Conservation (phyloP, 2,797 vertebrate species). For the Coregonus ussuriensis region DNA sequence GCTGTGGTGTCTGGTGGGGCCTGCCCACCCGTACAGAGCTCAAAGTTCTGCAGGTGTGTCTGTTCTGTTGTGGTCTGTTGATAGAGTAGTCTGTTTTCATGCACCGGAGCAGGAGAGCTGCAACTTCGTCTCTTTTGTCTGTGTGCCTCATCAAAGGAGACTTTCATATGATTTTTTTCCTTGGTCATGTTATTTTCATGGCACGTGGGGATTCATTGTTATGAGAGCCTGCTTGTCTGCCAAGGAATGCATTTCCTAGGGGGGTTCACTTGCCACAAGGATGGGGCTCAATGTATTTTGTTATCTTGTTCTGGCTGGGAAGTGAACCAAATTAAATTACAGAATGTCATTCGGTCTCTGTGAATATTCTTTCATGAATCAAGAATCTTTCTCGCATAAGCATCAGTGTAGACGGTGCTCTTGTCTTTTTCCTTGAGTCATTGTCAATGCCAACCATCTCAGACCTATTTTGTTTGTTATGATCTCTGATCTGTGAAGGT, state of each 20-base stretch:
- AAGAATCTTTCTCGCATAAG: neutral
- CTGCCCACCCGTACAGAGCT: neutral
- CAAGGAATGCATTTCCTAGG: conserved; percentile 61
- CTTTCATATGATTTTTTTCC: conserved; percentile 41
- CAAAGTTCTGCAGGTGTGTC: conserved; percentile 4
- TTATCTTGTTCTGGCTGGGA: neutral
- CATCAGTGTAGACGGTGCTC: neutral
- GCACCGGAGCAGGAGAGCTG: neutral
- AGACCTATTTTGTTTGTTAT: neutral
- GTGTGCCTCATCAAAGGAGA: conserved; percentile 35
- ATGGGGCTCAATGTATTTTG: too few species aligned
- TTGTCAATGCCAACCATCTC: too few species aligned
- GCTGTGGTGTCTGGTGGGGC: neutral
- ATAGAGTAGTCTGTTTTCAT: neutral
- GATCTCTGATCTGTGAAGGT: neutral
- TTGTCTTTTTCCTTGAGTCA: neutral
- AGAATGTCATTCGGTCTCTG: neutral
- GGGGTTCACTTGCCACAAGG: neutral
- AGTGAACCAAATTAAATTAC: neutral
- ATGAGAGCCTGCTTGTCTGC: conserved; percentile 60
- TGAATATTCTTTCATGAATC: neutral
- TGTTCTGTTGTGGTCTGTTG: neutral
- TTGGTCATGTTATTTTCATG: conserved; percentile 62
- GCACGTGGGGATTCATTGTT: conserved; percentile 65
- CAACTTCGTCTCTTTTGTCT: conserved; percentile 1